A percentile compares a stretch with the other conserved stretches of the same genome.
phyloP scores from a whole-genome alignment of 2,797 vertebrate genomes.

The Pangasius larnaudii region DNA sequence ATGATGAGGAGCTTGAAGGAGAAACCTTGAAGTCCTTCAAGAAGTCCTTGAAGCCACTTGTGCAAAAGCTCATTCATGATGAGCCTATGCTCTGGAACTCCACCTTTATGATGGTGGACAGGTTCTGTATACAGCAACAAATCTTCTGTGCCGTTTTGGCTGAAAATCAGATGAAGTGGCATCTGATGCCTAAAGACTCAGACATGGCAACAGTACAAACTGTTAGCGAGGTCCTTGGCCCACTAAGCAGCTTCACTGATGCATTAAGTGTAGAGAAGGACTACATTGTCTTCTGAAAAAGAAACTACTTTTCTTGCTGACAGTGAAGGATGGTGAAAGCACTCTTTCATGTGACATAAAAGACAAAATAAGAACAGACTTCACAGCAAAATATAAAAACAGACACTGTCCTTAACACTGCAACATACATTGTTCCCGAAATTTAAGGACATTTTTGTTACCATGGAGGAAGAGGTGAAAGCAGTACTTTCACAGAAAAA shows the following conservation, averaged over 20 bases:
- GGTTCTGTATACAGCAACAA: slow-evolving; percentile 40
- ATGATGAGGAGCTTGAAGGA: not conserved
- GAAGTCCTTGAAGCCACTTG: not conserved
- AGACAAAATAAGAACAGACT: not conserved
- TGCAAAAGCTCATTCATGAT: slow-evolving; percentile 23
- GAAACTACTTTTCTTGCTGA: not conserved
- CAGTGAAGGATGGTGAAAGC: not conserved
- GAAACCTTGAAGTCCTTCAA: not conserved
- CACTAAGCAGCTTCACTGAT: slow-evolving; percentile 47
- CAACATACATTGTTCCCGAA: not conserved
- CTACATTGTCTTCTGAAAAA: not conserved
- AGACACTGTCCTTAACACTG: not conserved
- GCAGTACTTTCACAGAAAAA: not conserved
- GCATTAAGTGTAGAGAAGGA: slow-evolving; percentile 43
- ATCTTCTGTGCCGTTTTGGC: slow-evolving; percentile 36
- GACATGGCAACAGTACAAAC: slow-evolving; percentile 41
- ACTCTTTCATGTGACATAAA: slow-evolving; percentile 4
- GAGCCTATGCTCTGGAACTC: slow-evolving; percentile 22
- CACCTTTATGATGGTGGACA: slow-evolving; percentile 39
- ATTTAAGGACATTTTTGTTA: slow-evolving; percentile 7
- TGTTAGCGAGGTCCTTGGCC: slow-evolving; percentile 25
- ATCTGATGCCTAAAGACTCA: slow-evolving; percentile 19
- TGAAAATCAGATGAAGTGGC: not conserved
- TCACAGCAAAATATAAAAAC: not conserved
- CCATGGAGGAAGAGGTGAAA: not conserved